These are phyloP conservation scores for Otocyon megalotis DNA, from an alignment of 2,113 vertebrate species.

Conservation along the genomic window DNA sequence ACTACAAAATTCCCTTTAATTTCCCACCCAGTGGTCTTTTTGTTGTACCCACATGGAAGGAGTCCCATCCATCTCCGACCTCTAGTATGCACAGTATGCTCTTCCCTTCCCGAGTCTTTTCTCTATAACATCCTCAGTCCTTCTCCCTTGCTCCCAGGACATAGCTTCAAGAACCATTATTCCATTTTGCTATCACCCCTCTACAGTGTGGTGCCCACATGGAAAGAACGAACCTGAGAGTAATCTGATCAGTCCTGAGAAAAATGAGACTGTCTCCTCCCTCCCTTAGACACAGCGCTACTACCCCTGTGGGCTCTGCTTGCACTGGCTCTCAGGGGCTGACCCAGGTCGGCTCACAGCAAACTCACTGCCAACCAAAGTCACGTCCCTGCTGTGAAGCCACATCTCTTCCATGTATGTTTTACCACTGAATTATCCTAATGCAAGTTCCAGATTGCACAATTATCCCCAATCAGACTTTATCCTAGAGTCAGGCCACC, in stretches of 20 bases:
- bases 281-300: accelerated
- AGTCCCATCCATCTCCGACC: too few relatives aligned
- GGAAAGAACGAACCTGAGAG: background rate
- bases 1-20: background rate
- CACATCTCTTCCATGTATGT: accelerated
- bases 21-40: background rate
- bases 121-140: background rate
- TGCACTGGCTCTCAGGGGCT: accelerated
- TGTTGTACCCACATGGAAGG: accelerated
- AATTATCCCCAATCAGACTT: background rate
- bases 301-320: accelerated
- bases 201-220: background rate
- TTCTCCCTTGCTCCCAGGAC: background rate
- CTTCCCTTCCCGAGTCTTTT: background rate
- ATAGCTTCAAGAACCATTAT: background rate
- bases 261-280: background rate
- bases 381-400: background rate
- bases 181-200: background rate
- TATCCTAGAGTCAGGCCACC: background rate
- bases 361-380: background rate
- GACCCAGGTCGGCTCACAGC: background rate
- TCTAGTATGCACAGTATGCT: accelerated
- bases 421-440: background rate
- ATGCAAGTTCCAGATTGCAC: background rate
- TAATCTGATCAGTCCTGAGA: background rate